These are phyloP conservation scores for Boulengeromyrus knoepffleri DNA, from an alignment of 2,113 vertebrate genomes.

Conservation along the genomic window DNA sequence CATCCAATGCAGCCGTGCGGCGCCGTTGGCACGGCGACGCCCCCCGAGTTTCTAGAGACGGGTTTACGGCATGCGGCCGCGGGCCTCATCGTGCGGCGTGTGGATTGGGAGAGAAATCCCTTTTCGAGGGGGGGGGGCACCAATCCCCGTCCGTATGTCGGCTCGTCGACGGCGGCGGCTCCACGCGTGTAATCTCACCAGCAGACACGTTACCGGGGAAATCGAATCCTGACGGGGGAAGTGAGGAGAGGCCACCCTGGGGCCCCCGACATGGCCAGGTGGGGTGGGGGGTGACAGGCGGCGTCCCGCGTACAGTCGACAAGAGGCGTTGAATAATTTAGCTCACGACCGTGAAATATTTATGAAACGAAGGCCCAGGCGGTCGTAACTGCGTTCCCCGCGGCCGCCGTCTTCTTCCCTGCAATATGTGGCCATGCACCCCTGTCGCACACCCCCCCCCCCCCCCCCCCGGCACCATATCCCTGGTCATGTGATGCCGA, in stretches of 20 bases:
- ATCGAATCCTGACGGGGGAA: conserved; percentile 6
- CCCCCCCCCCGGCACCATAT: neutral
- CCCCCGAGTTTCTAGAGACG: conserved; percentile 54
- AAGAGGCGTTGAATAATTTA: conserved; percentile 58
- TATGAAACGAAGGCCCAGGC: conserved; percentile 48
- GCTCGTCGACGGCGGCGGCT: conserved; percentile 55
- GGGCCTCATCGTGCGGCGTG: conserved; percentile 58
- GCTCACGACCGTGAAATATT: conserved; percentile 63
- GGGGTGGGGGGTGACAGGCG: neutral
- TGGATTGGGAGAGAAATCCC: conserved; percentile 63
- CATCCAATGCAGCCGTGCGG: conserved; percentile 4
- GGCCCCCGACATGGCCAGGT: neutral
- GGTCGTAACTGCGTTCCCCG: conserved; percentile 32
- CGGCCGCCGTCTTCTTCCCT: neutral
- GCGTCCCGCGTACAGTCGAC: neutral
- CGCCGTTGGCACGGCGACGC: conserved; percentile 16
- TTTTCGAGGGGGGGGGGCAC: conserved; percentile 58
- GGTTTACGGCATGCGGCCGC: conserved; percentile 66
- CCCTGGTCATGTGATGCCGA: neutral
- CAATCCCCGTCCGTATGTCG: conserved; percentile 57
- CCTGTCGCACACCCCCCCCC: neutral
- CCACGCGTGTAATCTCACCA: conserved; percentile 61
- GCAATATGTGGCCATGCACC: neutral
- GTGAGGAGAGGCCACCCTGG: conserved; percentile 9
- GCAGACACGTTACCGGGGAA: conserved; percentile 33